Base-by-base conservation (phyloP, 2,888 invertebrate species). In the Plusia festucae region DNA sequence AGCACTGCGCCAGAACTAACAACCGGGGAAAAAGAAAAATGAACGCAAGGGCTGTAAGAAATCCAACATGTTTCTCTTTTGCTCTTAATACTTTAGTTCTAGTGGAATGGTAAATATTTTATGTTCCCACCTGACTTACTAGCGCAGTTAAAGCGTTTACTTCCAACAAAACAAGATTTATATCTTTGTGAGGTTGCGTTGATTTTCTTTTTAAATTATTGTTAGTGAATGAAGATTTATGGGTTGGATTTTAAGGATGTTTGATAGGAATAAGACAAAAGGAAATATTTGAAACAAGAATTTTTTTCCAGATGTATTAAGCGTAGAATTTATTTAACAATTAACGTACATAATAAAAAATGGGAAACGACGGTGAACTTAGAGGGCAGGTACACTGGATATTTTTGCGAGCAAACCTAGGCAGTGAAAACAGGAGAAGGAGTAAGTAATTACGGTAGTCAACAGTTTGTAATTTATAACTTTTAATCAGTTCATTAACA, bases 81-180 rank as follows among this genome's bases (percentile, higher is more conserved):
- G 54, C 78, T 78, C 82, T 90, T 89, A 88, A 90, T 89, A 89
- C 85, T 87, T 87, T 83, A 86, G 80, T 84, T 85, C 83, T 82
- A 86, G 82, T 82, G 80, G 71, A 81, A 82, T 81, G 78, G 86
- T 90, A 87, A 89, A 90, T 90, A 89, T 88, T 90, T 88, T 90
- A 90, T 86, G 86, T 82, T 72, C 74, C 76, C 81, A 82, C 83
- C 85, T 84, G 83, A 82, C 83, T 84, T 82, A 82, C 76, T 76
- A 69, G 74, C 71, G 76, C 68, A 76, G 80, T 82, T 81, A 81
- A 78, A 83, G 74, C 79, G 80, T 82, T 85, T 84, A 75, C 66
- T 76, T 76, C 79, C 65, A 69, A 72, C 70, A 73, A 72, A 74
- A 79, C 73, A 84, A 83, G 81, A 86, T 86, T 83, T 84, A 85